These are phyloP conservation scores for Lydus trimaculatus DNA, from an alignment of 2,888 invertebrate species.

Conservation along the genomic window DNA sequence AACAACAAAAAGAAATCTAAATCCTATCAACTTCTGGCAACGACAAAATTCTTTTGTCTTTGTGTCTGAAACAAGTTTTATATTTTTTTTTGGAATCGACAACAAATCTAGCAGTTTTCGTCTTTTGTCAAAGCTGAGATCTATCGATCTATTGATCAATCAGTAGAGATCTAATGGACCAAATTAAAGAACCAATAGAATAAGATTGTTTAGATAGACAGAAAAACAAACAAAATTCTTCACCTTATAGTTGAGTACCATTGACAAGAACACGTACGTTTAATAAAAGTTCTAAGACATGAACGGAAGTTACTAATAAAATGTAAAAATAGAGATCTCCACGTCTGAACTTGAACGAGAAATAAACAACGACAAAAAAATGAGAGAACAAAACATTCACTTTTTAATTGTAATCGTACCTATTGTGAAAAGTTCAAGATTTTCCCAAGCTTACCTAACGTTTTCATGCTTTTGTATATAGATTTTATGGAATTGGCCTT, in stretches of 20 bases:
- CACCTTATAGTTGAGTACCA: not conserved
- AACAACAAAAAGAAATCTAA: conserved; percentile 3
- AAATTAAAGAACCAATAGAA: too few species aligned
- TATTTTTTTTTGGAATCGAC: too few species aligned
- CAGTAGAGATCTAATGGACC: not conserved
- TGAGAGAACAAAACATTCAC: not conserved
- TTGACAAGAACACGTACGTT: conserved; percentile 21
- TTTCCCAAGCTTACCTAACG: conserved; percentile 74
- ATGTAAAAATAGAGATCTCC: conserved; percentile 28
- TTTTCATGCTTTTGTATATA: conserved; percentile 94
- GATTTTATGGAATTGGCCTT: conserved; percentile 93
- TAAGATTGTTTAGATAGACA: too few species aligned
- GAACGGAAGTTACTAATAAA: conserved; percentile 28
- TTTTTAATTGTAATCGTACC: not conserved
- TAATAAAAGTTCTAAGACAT: conserved; percentile 25
- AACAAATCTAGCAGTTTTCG: too few species aligned
- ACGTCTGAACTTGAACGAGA: not conserved
- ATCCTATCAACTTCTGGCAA: not conserved
- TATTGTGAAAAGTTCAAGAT: not conserved
- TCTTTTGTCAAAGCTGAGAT: not conserved
- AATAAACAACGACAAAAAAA: not conserved
- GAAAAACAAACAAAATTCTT: not conserved
- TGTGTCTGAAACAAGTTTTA: too few species aligned
- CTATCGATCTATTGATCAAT: conserved; percentile 10
- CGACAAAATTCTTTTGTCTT: too few species aligned